Percentiles rank a stretch among this genome's conserved stretches.
These are phyloP conservation scores for Acronicta psi DNA, from an alignment of 2,888 invertebrate genomes.

Conservation along the genomic window DNA sequence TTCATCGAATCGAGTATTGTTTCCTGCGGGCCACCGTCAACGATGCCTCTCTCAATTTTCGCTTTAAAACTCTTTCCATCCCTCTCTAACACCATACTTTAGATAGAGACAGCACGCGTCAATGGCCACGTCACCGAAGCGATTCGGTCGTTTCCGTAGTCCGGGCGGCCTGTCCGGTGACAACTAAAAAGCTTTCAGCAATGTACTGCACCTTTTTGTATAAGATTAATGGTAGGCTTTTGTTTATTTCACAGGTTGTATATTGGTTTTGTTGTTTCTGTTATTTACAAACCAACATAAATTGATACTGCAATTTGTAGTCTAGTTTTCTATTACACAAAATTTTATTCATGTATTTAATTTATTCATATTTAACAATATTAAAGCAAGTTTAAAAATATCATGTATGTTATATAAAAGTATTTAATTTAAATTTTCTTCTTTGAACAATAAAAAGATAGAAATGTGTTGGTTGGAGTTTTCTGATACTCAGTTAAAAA, in stretches of 20 bases:
- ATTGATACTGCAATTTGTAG: no score
- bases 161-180: conserved; percentile 73
- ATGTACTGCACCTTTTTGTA: conserved; percentile 60
- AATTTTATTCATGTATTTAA: no score
- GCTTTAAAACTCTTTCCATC: conserved; percentile 72
- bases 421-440: no score
- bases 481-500: no score
- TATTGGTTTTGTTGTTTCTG: conserved; percentile 16
- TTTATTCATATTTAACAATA: no score
- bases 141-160: conserved; percentile 70
- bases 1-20: conserved; percentile 87
- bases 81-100: conserved; percentile 53
- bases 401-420: no score
- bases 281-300: no score
- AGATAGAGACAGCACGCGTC: conserved; percentile 62
- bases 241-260: conserved; percentile 41
- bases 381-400: no score
- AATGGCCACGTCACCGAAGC: conserved; percentile 63
- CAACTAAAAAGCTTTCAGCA: conserved; percentile 77
- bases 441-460: no score
- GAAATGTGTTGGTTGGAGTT: no score
- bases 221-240: conserved; percentile 47
- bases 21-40: conserved; percentile 81
- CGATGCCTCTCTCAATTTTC: conserved; percentile 81
- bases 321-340: no score